phyloP scores from a whole-genome alignment of 2,797 vertebrate genomes.

The Betta splendens region DNA sequence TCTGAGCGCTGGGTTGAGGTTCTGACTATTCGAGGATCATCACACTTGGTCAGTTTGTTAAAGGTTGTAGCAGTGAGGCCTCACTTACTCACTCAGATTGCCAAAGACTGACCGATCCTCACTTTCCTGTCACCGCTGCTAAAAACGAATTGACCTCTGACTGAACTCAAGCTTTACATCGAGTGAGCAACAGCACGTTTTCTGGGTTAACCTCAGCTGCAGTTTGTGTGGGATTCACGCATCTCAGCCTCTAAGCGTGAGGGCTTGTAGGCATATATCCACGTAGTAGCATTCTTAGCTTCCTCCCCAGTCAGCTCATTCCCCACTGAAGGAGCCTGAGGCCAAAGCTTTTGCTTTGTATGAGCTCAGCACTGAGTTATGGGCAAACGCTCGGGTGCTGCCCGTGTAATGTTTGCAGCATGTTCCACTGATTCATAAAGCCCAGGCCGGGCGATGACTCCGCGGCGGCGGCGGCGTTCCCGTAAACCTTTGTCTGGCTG shows the following conservation, averaged over 20 bases:
- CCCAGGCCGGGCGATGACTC: conserved; percentile 78
- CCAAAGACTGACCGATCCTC: conserved; percentile 27
- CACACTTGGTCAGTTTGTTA: not conserved
- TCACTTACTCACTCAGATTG: conserved; percentile 37
- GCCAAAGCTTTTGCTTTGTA: conserved; percentile 51
- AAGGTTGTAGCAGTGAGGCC: conserved; percentile 4
- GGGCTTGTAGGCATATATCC: too few relatives aligned
- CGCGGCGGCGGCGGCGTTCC: conserved; percentile 78
- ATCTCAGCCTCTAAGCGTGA: too few relatives aligned
- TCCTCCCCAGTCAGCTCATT: conserved; percentile 55
- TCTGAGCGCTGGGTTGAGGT: too few relatives aligned
- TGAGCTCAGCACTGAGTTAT: conserved; percentile 80
- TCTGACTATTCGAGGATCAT: not conserved
- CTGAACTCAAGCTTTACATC: conserved; percentile 30
- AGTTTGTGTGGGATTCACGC: too few relatives aligned
- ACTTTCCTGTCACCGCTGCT: conserved; percentile 24
- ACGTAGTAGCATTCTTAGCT: conserved; percentile 45
- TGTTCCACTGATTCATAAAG: conserved; percentile 82
- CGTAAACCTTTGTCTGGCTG: conserved; percentile 71
- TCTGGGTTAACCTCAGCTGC: too few relatives aligned
- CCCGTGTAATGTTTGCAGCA: conserved; percentile 78
- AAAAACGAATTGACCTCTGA: conserved; percentile 34
- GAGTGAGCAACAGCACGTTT: conserved; percentile 5
- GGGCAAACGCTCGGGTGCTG: conserved; percentile 62
- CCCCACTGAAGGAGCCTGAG: conserved; percentile 35